A percentile compares a stretch with the other conserved stretches of the same genome.
These are phyloP conservation scores for Maccullochella peelii DNA, from an alignment of 2,113 vertebrate genomes.

Conservation along the genomic window DNA sequence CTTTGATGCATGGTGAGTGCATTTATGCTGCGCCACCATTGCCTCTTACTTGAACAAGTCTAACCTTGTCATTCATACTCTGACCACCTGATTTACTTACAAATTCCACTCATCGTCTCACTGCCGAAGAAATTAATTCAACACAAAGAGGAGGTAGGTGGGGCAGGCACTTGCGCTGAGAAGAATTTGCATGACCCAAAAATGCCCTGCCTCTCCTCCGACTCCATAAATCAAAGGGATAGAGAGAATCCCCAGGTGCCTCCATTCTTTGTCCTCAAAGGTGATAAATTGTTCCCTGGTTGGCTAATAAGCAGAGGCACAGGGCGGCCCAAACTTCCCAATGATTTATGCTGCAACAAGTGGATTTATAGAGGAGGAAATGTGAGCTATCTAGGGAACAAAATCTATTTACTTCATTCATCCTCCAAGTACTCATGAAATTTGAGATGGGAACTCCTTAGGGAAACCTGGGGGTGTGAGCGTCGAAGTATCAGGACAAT, in stretches of 20 bases:
- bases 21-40: constrained; percentile 25
- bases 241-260: constrained; percentile 63
- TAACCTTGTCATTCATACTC: constrained; percentile 36
- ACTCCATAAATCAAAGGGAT: constrained; percentile 78
- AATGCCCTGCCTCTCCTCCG: constrained; percentile 71
- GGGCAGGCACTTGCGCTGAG: constrained; percentile 35
- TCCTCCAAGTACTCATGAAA: constrained; percentile 46
- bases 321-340: constrained; percentile 60
- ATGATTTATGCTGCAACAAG: constrained; percentile 75
- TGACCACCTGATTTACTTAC: constrained; percentile 25
- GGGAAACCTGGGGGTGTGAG: constrained; percentile 34
- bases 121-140: constrained; percentile 50
- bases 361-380: constrained; percentile 73
- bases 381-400: constrained; percentile 62
- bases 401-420: constrained; percentile 73
- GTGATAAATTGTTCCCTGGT: constrained; percentile 80
- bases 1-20: constrained; percentile 35
- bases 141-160: constrained; percentile 41
- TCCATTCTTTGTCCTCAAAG: constrained; percentile 72
- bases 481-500: constrained; percentile 52
- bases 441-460: constrained; percentile 48
- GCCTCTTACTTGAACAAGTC: constrained; percentile 26
- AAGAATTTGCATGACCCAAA: constrained; percentile 84
- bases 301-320: constrained; percentile 76
- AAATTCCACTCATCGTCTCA: constrained; percentile 5